Base-by-base conservation (phyloP, 2,113 vertebrate species). In the Hystrix cristata region DNA sequence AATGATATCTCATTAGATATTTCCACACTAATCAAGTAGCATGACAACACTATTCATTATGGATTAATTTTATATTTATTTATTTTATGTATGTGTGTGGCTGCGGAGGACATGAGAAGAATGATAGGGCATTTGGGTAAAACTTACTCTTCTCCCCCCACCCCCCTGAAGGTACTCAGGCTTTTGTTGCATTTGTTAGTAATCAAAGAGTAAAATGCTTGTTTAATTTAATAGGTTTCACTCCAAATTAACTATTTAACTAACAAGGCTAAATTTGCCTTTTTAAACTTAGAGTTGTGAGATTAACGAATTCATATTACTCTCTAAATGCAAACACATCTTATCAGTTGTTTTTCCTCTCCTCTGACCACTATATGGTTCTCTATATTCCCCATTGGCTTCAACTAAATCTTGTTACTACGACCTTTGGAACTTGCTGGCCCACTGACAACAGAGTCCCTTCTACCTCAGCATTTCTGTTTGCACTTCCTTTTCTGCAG, bases 221-320 rank as follows among this genome's bases (percentile, higher is more conserved):
- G 12, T 83, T 27, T 90, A 51, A 82, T 64, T 92, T 51, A 62
- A 90, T 59, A 79, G 18, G 7, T 79, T 92, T 94, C 6, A 60
- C 16, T 79, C 7, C 53, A 78, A 57, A 83, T 27, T 65, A 86
- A 64, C 76, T 76, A 85, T 57, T 78, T 86, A 84, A 43, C 81
- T 89, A 87, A 25, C 10, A 48, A 7, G 14, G 31, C 10, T 10
- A 86, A 90, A 7, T 62, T 48, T 62, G 84, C 9, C 59, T 82
- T 71, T 43, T 90, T 90, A 53, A 48, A 51, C 85, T 53, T 87
- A 72, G 34, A 92, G 71, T 31, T 60, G 69, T 43, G 31, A 79
- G 53, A n/a, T n/a, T 46, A 85, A 79, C 25, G 53, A 86, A 71
- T 60, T 9, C 3, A 3, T 38, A 21, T 12, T 27, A 11, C 4